Evolutionary conservation across 30 jellyfish, hydroid and myxozoan genomes (phyloP).

Genomic region (Morbakka virulenta): DNA sequence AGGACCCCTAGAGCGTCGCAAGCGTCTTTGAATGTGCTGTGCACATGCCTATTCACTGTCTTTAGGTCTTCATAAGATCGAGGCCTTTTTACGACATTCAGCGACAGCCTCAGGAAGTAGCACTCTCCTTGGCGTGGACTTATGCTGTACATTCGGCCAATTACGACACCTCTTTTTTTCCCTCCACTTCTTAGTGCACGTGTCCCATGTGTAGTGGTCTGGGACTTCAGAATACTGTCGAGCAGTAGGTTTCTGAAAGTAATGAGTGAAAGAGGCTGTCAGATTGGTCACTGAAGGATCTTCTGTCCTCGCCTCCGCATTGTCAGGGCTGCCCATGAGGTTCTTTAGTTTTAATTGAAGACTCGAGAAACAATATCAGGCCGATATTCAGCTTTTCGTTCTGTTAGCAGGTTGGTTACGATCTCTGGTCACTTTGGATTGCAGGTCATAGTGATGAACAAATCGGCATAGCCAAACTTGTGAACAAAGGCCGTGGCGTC

Average conservation of each 20-base stretch:
- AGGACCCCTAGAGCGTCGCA: constrained; percentile 50
- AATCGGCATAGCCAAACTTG: too few species aligned
- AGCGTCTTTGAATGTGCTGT: too few species aligned
- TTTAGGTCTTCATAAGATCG: constrained; percentile 3
- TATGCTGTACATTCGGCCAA: constrained; percentile 51
- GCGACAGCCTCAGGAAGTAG: constrained; percentile 28
- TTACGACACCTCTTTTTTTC: constrained; percentile 23
- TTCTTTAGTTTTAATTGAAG: background rate
- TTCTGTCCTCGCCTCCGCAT: constrained; percentile 52
- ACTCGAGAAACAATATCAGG: constrained; percentile 10
- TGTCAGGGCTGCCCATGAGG: too few species aligned
- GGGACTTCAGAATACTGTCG: constrained; percentile 51
- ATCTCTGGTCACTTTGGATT: constrained; percentile 51
- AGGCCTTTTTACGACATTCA: constrained; percentile 18
- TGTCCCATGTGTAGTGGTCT: constrained; percentile 7
- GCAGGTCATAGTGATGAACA: constrained; percentile 16
- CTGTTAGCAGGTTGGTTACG: constrained; percentile 12
- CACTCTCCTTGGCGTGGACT: constrained; percentile 47
- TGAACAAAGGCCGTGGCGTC: too few species aligned
- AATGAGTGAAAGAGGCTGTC: constrained; percentile 45
- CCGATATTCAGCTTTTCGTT: constrained; percentile 18
- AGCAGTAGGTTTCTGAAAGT: constrained; percentile 28
- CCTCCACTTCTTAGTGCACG: background rate
- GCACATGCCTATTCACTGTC: too few species aligned
- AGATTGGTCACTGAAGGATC: constrained; percentile 12